Evolutionary conservation across 2,888 invertebrate species (phyloP).

Genomic region (Druceiella hillmani): DNA sequence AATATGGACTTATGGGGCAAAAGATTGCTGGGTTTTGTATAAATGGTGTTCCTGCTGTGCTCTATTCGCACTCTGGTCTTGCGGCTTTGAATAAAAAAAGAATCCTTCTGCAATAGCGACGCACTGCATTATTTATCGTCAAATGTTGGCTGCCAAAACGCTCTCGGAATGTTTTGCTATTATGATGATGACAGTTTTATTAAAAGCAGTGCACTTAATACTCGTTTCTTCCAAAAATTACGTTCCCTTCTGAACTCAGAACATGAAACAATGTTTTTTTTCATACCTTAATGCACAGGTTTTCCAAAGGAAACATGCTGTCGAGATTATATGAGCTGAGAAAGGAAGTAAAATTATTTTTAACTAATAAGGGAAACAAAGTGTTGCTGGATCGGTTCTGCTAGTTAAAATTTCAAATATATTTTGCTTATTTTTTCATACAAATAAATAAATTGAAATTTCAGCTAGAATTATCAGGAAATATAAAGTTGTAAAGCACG

Average conservation of each 20-base stretch:
- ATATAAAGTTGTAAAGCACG: constrained; percentile 13
- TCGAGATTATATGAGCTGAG: constrained; percentile 9
- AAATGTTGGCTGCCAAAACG: constrained; percentile 19
- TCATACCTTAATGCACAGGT: no score
- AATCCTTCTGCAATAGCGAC: constrained; percentile 19
- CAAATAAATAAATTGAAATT: constrained; percentile 17
- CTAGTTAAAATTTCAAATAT: constrained; percentile 14
- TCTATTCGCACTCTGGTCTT: constrained; percentile 20
- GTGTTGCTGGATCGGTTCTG: constrained; percentile 14
- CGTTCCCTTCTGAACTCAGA: constrained; percentile 8
- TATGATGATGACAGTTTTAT: constrained; percentile 14
- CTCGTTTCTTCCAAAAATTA: constrained; percentile 8
- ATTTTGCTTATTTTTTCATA: constrained; percentile 14
- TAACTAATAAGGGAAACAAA: constrained; percentile 12
- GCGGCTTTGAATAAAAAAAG: constrained; percentile 19
- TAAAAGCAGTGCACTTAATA: constrained; percentile 21
- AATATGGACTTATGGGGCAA: constrained; percentile 1
- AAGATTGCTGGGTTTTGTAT: no score
- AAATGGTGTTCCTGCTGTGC: constrained; percentile 16
- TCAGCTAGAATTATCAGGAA: constrained; percentile 9
- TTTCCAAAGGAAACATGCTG: constrained; percentile 15
- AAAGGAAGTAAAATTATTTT: constrained; percentile 11
- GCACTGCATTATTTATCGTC: constrained; percentile 17
- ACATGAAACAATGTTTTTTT: constrained; percentile 9
- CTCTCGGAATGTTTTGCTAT: constrained; percentile 20